These are phyloP conservation scores for Chaetorhynchus papuensis DNA, from an alignment of 2,113 vertebrate genomes.

Conservation along the genomic window DNA sequence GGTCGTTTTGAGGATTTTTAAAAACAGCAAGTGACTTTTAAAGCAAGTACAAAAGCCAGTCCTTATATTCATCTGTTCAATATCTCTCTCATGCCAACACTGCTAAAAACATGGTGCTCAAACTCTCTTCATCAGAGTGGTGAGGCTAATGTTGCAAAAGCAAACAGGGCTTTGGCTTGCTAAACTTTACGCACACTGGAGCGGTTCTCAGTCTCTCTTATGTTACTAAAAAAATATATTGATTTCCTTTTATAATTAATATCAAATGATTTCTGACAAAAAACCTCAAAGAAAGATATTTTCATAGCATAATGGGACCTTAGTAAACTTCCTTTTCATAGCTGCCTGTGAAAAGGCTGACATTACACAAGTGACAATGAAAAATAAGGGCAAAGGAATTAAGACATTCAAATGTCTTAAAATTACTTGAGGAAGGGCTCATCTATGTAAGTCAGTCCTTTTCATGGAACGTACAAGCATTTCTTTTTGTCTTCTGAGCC, in stretches of 20 bases:
- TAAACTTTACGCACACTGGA: neutral
- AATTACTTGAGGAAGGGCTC: neutral
- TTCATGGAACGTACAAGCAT: neutral
- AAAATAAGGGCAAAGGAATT: neutral
- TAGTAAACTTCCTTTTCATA: neutral
- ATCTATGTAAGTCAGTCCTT: neutral
- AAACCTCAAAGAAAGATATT: neutral
- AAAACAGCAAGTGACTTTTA: neutral
- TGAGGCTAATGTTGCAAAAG: neutral
- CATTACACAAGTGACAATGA: neutral
- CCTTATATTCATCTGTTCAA: neutral
- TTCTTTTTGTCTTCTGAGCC: neutral
- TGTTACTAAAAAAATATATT: neutral
- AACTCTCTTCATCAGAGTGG: accelerated
- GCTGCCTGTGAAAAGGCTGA: neutral
- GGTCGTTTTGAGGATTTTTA: neutral
- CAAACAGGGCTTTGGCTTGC: neutral
- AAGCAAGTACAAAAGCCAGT: neutral
- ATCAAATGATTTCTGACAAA: neutral
- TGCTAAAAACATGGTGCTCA: neutral
- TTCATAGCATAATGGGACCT: neutral
- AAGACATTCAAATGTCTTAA: neutral
- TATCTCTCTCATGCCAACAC: neutral
- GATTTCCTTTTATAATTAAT: neutral
- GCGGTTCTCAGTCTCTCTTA: neutral